phyloP scores from a whole-genome alignment of 2,797 vertebrate species.

The Squalus acanthias region DNA sequence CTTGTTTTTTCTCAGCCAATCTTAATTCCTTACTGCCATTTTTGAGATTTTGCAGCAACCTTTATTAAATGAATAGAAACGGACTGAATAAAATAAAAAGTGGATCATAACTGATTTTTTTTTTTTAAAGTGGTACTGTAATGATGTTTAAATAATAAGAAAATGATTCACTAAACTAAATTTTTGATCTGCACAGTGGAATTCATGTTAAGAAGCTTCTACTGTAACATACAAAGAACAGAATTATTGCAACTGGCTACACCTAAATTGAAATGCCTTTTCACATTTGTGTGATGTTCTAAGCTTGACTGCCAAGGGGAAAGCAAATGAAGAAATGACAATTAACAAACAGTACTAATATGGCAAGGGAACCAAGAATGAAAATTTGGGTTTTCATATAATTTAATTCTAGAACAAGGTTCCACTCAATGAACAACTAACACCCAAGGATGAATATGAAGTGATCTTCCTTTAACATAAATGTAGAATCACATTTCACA shows the following conservation, averaged over 20 bases:
- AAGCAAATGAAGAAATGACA: background rate
- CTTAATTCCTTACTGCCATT: too few relatives aligned
- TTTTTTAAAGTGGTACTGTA: too few relatives aligned
- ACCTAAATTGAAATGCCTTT: slow-evolving; percentile 7
- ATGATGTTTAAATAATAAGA: too few relatives aligned
- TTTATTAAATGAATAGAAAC: too few relatives aligned
- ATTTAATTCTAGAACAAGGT: background rate
- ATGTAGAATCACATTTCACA: background rate
- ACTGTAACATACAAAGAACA: background rate
- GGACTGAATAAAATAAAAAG: too few relatives aligned
- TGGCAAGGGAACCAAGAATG: background rate
- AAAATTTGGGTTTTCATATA: background rate
- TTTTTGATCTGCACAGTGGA: background rate
- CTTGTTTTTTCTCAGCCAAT: too few relatives aligned
- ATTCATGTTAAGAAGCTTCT: background rate
- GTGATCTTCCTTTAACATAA: background rate
- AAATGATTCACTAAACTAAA: background rate
- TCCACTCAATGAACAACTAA: background rate
- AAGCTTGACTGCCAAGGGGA: background rate
- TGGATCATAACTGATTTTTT: too few relatives aligned
- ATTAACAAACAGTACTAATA: background rate
- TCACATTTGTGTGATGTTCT: background rate
- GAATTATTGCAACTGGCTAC: background rate
- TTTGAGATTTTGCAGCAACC: too few relatives aligned
- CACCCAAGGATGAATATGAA: background rate